These are phyloP conservation scores for Phalacrocorax pelagicus DNA, from an alignment of 2,113 vertebrate genomes.

Conservation along the genomic window DNA sequence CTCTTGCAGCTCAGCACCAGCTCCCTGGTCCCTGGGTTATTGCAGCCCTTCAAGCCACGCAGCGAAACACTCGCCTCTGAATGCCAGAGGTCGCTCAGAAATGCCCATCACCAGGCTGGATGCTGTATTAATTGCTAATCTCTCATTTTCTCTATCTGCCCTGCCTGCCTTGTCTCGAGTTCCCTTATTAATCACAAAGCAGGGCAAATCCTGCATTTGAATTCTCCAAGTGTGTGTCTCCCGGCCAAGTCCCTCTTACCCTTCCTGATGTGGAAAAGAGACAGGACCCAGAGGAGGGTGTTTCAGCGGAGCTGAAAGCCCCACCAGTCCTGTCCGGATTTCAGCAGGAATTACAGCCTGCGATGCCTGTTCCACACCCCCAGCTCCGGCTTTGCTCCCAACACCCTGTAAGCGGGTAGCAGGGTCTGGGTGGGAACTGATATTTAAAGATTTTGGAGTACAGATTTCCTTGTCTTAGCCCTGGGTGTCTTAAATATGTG, in stretches of 20 bases:
- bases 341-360: background rate
- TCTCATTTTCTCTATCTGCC: constrained; percentile 12
- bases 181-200: constrained; percentile 2
- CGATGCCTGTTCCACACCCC: background rate
- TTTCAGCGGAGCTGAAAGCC: background rate
- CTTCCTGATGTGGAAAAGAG: background rate
- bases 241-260: background rate
- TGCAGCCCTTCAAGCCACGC: background rate
- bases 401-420: rapidly evolving
- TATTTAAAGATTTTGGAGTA: background rate
- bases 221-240: background rate
- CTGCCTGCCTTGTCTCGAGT: constrained; percentile 5
- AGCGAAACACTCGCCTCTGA: background rate
- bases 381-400: background rate
- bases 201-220: background rate
- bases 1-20: background rate
- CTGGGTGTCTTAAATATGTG: background rate
- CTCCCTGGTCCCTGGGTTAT: background rate
- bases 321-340: background rate
- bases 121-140: background rate
- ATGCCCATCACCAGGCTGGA: background rate
- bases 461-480: background rate
- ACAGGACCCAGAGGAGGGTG: background rate
- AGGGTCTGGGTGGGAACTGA: background rate
- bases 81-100: background rate